These are phyloP conservation scores for Ichneumon xanthorius DNA, from an alignment of 2,888 invertebrate species.

Conservation along the genomic window DNA sequence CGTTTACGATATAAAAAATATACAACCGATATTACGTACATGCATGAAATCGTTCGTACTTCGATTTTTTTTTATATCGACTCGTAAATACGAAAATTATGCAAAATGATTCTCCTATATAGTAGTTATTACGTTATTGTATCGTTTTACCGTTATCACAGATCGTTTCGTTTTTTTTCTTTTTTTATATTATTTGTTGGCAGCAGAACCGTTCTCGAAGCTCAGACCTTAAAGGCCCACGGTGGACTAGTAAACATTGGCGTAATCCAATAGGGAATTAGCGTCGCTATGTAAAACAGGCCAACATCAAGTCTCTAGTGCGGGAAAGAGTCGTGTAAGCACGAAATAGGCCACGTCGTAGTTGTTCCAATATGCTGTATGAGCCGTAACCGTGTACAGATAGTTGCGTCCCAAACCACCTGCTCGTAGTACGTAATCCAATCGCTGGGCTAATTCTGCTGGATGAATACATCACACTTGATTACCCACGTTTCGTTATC, in stretches of 20 bases:
- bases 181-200: constrained; percentile 66
- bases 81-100: constrained; percentile 63
- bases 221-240: constrained; percentile 76
- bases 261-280: constrained; percentile 70
- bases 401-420: constrained; percentile 87
- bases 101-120: constrained; percentile 67
- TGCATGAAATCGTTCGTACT: constrained; percentile 42
- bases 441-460: constrained; percentile 86
- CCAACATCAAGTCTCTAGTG: constrained; percentile 84
- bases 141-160: constrained; percentile 84
- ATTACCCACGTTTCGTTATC: constrained; percentile 11
- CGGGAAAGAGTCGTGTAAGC: constrained; percentile 86
- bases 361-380: constrained; percentile 89
- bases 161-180: constrained; percentile 78
- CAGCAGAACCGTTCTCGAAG: constrained; percentile 79
- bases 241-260: constrained; percentile 78
- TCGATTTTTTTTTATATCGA: constrained; percentile 8
- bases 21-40: constrained; percentile 51
- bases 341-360: constrained; percentile 88
- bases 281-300: constrained; percentile 67
- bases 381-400: constrained; percentile 87
- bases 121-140: constrained; percentile 82
- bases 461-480: neutral
- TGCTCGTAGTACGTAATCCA: constrained; percentile 87
- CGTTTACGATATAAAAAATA: constrained; percentile 66